phyloP scores from a whole-genome alignment of 2,797 vertebrate species.

The Anguilla marmorata region DNA sequence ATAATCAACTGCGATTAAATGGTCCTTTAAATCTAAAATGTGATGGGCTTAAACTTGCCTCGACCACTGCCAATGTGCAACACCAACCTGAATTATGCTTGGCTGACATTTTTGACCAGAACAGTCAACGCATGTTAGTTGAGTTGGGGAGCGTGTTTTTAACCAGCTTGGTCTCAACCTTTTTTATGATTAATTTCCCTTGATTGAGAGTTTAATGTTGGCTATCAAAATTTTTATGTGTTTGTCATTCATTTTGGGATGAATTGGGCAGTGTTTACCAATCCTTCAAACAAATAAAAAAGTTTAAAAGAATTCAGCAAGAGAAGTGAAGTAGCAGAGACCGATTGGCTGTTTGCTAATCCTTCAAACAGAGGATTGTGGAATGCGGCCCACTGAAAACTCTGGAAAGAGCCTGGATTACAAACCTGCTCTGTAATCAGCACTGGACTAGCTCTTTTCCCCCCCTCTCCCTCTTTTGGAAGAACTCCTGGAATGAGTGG shows the following conservation, averaged over 20 bases:
- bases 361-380: neutral
- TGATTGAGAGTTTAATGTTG: neutral
- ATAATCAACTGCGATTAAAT: neutral
- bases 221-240: neutral
- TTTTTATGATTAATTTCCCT: neutral
- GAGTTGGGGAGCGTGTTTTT: neutral
- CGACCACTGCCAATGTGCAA: neutral
- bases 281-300: too few relatives aligned
- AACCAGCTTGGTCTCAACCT: neutral
- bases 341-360: neutral
- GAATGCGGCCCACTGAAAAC: neutral
- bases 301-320: too few relatives aligned
- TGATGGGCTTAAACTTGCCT: neutral
- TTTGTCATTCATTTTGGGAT: neutral
- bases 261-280: neutral
- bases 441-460: neutral
- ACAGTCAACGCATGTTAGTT: neutral
- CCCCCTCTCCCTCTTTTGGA: neutral
- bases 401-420: neutral
- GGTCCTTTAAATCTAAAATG: neutral
- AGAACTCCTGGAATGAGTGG: constrained; percentile 14
- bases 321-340: too few relatives aligned
- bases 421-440: neutral
- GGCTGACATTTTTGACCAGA: neutral
- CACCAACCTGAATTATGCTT: neutral